These are phyloP conservation scores for Ancistrus triradiatus DNA, from an alignment of 2,113 vertebrate genomes.

Conservation along the genomic window DNA sequence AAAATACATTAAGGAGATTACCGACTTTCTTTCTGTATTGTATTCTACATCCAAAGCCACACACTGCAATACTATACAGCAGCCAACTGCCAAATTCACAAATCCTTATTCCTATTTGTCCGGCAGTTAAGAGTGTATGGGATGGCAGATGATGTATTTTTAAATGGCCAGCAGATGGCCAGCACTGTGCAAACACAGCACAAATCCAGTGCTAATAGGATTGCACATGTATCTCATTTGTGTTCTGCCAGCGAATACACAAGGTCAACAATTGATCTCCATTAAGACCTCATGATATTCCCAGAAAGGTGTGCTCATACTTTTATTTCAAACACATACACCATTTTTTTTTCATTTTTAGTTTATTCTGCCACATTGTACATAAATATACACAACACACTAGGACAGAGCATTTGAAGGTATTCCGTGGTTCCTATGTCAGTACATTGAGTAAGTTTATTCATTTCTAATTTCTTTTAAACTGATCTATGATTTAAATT, in stretches of 20 bases:
- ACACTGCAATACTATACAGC: too few species aligned
- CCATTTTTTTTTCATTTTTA: not conserved
- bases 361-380: not conserved
- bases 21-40: too few species aligned
- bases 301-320: not conserved
- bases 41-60: too few species aligned
- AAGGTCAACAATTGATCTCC: not conserved
- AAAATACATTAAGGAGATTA: too few species aligned
- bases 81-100: too few species aligned
- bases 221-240: not conserved
- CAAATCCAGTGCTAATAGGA: conserved; percentile 41
- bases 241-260: not conserved
- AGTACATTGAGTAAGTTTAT: too few species aligned
- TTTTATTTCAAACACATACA: not conserved
- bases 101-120: too few species aligned
- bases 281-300: not conserved
- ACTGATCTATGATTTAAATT: not conserved
- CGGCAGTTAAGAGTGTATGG: not conserved
- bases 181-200: conserved; percentile 21
- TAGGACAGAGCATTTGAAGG: not conserved
- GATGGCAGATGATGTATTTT: not conserved
- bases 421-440: not conserved
- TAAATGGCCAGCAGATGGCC: conserved; percentile 29
- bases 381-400: not conserved
- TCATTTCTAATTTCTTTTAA: not conserved